Evolutionary conservation across 1,140 invertebrate species (phyloP).

Genomic region (Melitaea cinxia): DNA sequence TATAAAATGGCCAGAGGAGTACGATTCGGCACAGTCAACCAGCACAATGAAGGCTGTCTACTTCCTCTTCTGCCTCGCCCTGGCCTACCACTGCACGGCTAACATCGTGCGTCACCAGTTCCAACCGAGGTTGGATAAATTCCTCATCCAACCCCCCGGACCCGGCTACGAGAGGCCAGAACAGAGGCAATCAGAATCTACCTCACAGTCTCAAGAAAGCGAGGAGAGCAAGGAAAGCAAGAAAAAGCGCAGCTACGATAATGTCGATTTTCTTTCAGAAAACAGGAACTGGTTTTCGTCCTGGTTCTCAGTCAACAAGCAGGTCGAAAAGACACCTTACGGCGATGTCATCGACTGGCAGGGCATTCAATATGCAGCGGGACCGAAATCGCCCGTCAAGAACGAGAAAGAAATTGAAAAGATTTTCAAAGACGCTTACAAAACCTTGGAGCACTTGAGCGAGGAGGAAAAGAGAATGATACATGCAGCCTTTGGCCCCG

Average conservation of each 20-base stretch:
- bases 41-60: slow-evolving; percentile 62
- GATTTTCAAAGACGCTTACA: slow-evolving; percentile 58
- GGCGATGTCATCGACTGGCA: slow-evolving; percentile 51
- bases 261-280: slow-evolving; percentile 27
- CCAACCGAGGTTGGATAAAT: slow-evolving; percentile 34
- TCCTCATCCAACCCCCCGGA: slow-evolving; percentile 44
- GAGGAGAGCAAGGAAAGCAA: slow-evolving; percentile 31
- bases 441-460: slow-evolving; percentile 55
- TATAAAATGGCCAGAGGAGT: slow-evolving; percentile 10
- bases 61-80: slow-evolving; percentile 55
- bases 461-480: slow-evolving; percentile 53
- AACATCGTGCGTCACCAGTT: slow-evolving; percentile 57
- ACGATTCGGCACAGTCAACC: slow-evolving; percentile 29
- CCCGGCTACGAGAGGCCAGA: slow-evolving; percentile 18
- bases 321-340: slow-evolving; percentile 38
- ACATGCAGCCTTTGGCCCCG: slow-evolving; percentile 46
- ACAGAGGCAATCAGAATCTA: slow-evolving; percentile 9
- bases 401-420: slow-evolving; percentile 51
- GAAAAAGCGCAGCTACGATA: slow-evolving; percentile 32
- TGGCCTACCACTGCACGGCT: slow-evolving; percentile 50
- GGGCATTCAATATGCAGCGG: slow-evolving; percentile 46
- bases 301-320: slow-evolving; percentile 40
- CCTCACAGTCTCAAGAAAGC: slow-evolving; percentile 8
- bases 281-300: slow-evolving; percentile 39
- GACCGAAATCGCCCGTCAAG: slow-evolving; percentile 39